A percentile compares a stretch with the other conserved stretches of the same genome.
Conservation (phyloP, 2,797 vertebrate species). For the Megaceryle alcyon region DNA sequence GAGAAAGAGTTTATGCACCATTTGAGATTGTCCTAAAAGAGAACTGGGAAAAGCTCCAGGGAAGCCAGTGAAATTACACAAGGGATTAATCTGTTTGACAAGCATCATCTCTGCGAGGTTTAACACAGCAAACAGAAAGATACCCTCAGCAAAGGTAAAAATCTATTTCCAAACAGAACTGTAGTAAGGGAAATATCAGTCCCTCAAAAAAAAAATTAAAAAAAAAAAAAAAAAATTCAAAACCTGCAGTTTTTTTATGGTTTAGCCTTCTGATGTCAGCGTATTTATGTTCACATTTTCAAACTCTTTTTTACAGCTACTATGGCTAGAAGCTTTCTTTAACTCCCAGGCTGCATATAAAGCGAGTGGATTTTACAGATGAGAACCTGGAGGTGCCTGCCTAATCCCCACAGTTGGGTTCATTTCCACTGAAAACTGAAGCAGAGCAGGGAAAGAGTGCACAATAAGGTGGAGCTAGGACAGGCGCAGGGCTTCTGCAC, state of each 20-base stretch:
- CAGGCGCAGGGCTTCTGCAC: neutral
- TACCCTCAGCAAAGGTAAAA: neutral
- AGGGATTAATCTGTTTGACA: constrained; percentile 22
- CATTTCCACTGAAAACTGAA: neutral
- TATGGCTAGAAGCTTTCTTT: neutral
- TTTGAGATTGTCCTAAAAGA: constrained; percentile 26
- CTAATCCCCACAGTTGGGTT: neutral
- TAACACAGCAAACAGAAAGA: neutral
- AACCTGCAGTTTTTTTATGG: neutral
- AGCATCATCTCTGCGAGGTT: neutral
- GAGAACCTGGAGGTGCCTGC: neutral
- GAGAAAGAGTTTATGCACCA: neutral
- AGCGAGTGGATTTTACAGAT: neutral
- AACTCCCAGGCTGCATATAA: neutral
- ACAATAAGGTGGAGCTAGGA: neutral
- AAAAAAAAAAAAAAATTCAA: neutral
- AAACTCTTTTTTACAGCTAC: neutral
- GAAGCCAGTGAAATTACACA: constrained; percentile 7
- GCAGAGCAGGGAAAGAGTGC: neutral
- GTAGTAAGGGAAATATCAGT: neutral
- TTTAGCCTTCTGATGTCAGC: neutral
- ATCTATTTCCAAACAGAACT: neutral
- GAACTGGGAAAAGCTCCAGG: constrained; percentile 3
- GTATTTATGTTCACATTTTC: neutral
- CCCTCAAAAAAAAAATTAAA: neutral